Conservation (phyloP, 2,113 vertebrate genomes). For the Lonchura striata region DNA sequence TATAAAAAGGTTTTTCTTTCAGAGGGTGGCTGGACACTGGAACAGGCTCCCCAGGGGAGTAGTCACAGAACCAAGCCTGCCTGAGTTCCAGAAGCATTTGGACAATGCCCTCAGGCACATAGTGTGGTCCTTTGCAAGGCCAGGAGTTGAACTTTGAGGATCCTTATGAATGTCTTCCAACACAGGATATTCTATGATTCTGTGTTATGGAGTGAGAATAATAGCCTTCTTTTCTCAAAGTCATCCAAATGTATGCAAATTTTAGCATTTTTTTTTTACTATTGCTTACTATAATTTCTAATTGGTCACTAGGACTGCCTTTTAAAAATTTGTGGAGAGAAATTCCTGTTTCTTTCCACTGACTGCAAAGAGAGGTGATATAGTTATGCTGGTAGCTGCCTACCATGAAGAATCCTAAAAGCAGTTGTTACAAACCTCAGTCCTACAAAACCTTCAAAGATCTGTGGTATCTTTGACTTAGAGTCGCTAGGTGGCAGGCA, state of each 20-base stretch:
- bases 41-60: neutral
- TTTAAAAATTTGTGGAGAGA: neutral
- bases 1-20: neutral
- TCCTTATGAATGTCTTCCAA: neutral
- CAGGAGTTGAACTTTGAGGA: neutral
- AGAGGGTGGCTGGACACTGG: neutral
- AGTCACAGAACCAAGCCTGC: neutral
- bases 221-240: neutral
- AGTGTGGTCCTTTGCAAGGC: neutral
- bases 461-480: neutral
- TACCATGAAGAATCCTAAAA: neutral
- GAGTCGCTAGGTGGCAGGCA: conserved; percentile 47
- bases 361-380: neutral
- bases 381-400: neutral
- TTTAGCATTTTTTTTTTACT: neutral
- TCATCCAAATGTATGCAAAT: neutral
- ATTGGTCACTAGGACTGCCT: neutral
- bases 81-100: neutral
- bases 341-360: neutral
- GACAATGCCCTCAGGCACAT: neutral
- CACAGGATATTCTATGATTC: neutral
- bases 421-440: neutral
- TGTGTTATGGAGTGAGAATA: neutral
- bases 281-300: neutral
- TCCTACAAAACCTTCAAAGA: neutral